Base-by-base conservation (phyloP, 2,797 vertebrate species). In the Sardinella longiceps region DNA sequence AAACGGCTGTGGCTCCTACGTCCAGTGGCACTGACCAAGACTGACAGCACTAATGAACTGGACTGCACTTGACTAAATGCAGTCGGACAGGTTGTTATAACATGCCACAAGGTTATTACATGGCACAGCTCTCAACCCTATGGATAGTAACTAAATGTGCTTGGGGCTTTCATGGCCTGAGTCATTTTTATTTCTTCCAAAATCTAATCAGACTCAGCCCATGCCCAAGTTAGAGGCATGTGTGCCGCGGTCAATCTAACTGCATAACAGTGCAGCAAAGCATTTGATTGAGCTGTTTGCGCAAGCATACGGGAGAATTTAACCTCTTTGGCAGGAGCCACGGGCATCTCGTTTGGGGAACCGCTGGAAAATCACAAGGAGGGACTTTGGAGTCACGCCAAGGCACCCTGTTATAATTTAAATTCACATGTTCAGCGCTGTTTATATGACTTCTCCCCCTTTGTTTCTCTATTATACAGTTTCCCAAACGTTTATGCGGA, bases 201-300 rank as follows among this genome's bases (percentile, higher is more conserved):
- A 43, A 0, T 20, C 18, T 77, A 77, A 77, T 77, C 70, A 77
- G 33, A 18, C 37, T 77, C 39, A 14, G 18, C 33, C 33, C 18
- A 43, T 77, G 18, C 18, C 33, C 70, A 77, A 43, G 37, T 77
- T 28, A 18, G 18, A 23, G 20, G 70, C 7, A 37, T 77, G 33
- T 39, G 66, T 66, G 60, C 25, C 2, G 66, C 43, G 70, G 70
- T 77, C 70, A 20, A 23, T 39, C 70, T 20, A 37, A 9, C 70
- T 77, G 37, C 70, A 43, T 39, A 77, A 77, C 20, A 43, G 70
- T 77, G 70, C 70, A 77, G 70, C 33, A 33, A 39, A 43, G 70
- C 70, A 77, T 33, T 77, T 77, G 70, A 77, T 77, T 77, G 70
- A 77, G 70, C 15, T 77, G 70, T 77, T 77, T 77, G 70, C 43